Evolutionary conservation across 2,888 invertebrate species (phyloP), one percentile per base, ranked within the genome.

Genomic region (Brachylomia viminalis): DNA sequence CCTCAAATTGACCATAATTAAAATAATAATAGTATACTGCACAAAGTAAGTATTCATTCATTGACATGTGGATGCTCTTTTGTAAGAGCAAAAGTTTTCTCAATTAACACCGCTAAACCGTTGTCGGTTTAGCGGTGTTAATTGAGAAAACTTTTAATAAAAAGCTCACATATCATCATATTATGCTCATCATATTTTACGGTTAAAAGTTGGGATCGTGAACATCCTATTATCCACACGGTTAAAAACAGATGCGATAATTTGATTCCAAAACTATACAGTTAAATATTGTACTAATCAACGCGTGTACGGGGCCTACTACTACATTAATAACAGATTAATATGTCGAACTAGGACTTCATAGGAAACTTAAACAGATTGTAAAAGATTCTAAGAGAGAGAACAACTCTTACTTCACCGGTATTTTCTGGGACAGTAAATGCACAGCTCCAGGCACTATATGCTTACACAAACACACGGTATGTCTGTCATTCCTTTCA

Each of bases 401-500:
- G 11, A 52, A 33, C 11, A n/a, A 7, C 1, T 54, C 17, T 33
- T 3, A 17, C n/a, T 49, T 15, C 33, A 23, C 66, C 23, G 17
- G 47, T 27, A 42, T 15, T 45, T 20, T 80, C 78, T 61, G 20
- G 17, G 15, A 3, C 20, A 38, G 20, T 20, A 73, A 52, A 73
- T 20, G 33, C 23, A n/a, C 72, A 56, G 15, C 15, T 10, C 2
- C 49, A n/a, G 11, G 79, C 58, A 30, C 11, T n/a, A 54, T 38
- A 38, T 42, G 27, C 33, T 23, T 1, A 49, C 13, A 64, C 38
- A 73, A 80, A 80, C n/a, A 64, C 49, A 52, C 45, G 23, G n/a
- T n/a, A n/a, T 23, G 52, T 10, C 47, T 75, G 30, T 17, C 62
- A 23, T 56, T 81, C 54, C 42, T 77, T 81, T 77, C 52, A 56